Conservation (phyloP, 1,140 invertebrate species). For the Galleria mellonella region DNA sequence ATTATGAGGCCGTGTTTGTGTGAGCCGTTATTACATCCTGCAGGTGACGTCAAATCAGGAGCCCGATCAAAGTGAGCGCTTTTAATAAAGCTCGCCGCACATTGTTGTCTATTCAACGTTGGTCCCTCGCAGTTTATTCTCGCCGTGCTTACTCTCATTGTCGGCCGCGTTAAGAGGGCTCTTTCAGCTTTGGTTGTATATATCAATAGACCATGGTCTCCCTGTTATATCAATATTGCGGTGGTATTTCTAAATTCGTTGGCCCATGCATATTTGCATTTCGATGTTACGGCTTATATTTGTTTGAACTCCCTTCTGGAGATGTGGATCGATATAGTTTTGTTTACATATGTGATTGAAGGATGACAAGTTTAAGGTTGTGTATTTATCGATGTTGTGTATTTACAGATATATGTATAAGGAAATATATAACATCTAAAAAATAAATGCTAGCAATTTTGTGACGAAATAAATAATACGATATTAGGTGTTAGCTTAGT, state of each 20-base stretch:
- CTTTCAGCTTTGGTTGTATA: constrained; percentile 1
- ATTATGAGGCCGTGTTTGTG: constrained; percentile 55
- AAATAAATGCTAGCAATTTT: too few relatives aligned
- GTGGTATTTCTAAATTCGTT: constrained; percentile 8
- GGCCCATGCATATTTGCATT: not conserved
- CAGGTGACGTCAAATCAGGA: constrained; percentile 57
- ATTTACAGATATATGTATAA: too few relatives aligned
- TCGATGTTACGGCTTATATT: not conserved
- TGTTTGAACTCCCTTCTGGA: too few relatives aligned
- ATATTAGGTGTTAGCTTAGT: too few relatives aligned
- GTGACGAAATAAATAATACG: too few relatives aligned
- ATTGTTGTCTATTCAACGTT: constrained; percentile 22
- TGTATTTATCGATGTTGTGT: too few relatives aligned
- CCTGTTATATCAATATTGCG: constrained; percentile 28
- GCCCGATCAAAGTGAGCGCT: constrained; percentile 64
- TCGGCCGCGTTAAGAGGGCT: not conserved
- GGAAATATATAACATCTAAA: too few relatives aligned
- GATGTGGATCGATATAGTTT: too few relatives aligned
- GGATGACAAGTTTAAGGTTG: too few relatives aligned
- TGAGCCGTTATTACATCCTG: constrained; percentile 55
- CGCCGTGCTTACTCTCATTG: not conserved
- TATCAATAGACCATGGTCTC: constrained; percentile 19
- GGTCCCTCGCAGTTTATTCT: constrained; percentile 20
- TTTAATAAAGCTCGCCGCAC: constrained; percentile 55
- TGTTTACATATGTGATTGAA: too few relatives aligned